A percentile compares a stretch with the other conserved stretches of the same genome.
Evolutionary conservation across 2,888 invertebrate species (phyloP).

Genomic region (Tanypteryx hageni): DNA sequence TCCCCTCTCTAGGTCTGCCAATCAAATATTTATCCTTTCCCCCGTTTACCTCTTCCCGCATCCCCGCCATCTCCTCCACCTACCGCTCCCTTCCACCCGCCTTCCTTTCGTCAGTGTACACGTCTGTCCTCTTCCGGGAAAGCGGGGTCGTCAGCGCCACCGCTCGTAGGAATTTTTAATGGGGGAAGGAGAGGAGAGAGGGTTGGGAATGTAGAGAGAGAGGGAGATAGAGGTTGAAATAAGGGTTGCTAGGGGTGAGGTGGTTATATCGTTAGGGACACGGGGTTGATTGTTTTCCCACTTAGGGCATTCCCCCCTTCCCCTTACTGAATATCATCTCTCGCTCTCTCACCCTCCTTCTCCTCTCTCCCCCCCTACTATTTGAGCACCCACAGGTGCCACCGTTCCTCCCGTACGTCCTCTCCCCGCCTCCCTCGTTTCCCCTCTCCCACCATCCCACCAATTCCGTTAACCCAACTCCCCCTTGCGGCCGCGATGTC

Average conservation of each 20-base stretch:
- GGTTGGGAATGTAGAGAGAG: constrained; percentile 64
- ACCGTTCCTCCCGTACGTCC: not conserved
- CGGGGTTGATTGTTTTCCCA: constrained; percentile 69
- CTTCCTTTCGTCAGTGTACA: not conserved
- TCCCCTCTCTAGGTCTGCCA: constrained; percentile 71
- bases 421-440: not conserved
- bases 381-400: constrained; percentile 2
- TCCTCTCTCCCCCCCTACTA: not conserved
- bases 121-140: not conserved
- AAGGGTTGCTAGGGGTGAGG: constrained; percentile 66
- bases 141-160: not conserved
- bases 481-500: not conserved
- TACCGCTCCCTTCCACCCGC: constrained; percentile 66
- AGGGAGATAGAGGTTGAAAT: constrained; percentile 53
- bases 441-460: not conserved
- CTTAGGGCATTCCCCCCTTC: constrained; percentile 1
- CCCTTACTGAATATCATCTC: not conserved
- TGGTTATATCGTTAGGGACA: constrained; percentile 69
- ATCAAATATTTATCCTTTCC: constrained; percentile 70
- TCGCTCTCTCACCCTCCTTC: not conserved
- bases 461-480: not conserved
- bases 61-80: constrained; percentile 66
- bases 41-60: not conserved
- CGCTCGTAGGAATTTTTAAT: constrained; percentile 31
- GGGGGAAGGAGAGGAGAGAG: constrained; percentile 32